These are phyloP conservation scores for Trissonchulus latispiculum DNA, from an alignment of 2,888 invertebrate species.

Conservation along the genomic window DNA sequence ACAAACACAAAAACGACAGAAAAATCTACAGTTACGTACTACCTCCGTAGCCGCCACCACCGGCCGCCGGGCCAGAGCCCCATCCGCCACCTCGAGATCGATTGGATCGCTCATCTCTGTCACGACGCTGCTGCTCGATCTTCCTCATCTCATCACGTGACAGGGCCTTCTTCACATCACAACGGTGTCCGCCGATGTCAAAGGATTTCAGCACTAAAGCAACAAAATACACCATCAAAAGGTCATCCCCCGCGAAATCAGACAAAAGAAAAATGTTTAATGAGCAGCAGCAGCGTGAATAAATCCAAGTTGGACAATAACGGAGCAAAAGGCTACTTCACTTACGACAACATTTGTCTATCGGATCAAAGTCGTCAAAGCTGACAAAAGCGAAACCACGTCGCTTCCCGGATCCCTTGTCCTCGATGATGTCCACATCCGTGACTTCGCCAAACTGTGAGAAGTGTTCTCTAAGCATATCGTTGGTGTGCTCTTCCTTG, in stretches of 20 bases:
- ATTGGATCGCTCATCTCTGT: constrained; percentile 10
- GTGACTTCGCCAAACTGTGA: constrained; percentile 54
- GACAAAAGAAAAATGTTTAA: background rate
- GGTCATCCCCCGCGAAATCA: no score
- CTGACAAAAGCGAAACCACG: background rate
- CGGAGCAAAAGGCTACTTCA: no score
- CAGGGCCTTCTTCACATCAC: constrained; percentile 43
- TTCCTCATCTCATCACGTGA: constrained; percentile 38
- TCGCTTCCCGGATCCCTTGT: constrained; percentile 43
- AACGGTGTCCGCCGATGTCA: constrained; percentile 37
- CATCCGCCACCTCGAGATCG: constrained; percentile 22
- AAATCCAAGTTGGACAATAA: no score
- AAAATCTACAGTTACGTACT: no score
- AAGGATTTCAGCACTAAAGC: constrained; percentile 31
- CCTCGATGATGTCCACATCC: constrained; percentile 73
- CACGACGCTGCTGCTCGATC: constrained; percentile 21
- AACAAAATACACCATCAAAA: constrained; percentile 10
- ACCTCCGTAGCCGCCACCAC: constrained; percentile 20
- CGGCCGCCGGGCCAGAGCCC: constrained; percentile 21
- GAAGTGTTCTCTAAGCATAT: constrained; percentile 38
- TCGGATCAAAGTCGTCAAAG: background rate
- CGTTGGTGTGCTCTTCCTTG: constrained; percentile 40
- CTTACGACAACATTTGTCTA: background rate
- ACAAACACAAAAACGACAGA: no score
- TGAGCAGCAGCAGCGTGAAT: no score